Conservation (phyloP, 2,797 vertebrate species). For the Chromobotia macracanthus region DNA sequence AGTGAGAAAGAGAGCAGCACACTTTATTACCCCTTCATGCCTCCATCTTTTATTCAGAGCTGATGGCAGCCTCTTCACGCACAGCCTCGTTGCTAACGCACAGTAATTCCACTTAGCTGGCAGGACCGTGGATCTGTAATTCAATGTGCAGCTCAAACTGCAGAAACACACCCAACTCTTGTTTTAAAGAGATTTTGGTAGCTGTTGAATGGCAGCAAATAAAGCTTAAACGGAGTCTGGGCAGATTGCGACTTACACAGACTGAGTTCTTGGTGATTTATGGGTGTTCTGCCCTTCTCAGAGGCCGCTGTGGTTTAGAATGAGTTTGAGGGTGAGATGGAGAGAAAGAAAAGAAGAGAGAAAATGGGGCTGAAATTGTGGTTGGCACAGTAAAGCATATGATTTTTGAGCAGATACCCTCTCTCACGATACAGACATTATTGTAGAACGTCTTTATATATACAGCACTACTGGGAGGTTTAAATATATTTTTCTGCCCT, state of each 20-base stretch:
- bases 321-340: constrained; percentile 45
- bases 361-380: constrained; percentile 55
- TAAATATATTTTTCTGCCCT: constrained; percentile 46
- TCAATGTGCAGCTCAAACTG: constrained; percentile 56
- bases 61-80: constrained; percentile 34
- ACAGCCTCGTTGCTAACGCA: constrained; percentile 70
- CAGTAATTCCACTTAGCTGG: constrained; percentile 67
- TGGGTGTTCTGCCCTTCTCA: constrained; percentile 60
- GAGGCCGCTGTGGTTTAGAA: constrained; percentile 59
- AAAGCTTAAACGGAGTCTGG: constrained; percentile 63
- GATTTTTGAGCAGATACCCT: constrained; percentile 62
- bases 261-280: constrained; percentile 65
- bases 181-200: constrained; percentile 59
- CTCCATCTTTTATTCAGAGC: constrained; percentile 51
- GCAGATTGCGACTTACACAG: constrained; percentile 58
- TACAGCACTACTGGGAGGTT: constrained; percentile 37
- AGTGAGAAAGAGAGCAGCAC: constrained; percentile 15
- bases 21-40: constrained; percentile 35
- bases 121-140: constrained; percentile 46
- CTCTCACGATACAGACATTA: constrained; percentile 54
- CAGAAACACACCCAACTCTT: constrained; percentile 57
- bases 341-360: constrained; percentile 38
- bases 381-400: constrained; percentile 43
- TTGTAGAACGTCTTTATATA: constrained; percentile 42
- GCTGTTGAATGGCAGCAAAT: constrained; percentile 69